Evolutionary conservation across 2,888 invertebrate species (phyloP).

Genomic region (Emmelina monodactyla): DNA sequence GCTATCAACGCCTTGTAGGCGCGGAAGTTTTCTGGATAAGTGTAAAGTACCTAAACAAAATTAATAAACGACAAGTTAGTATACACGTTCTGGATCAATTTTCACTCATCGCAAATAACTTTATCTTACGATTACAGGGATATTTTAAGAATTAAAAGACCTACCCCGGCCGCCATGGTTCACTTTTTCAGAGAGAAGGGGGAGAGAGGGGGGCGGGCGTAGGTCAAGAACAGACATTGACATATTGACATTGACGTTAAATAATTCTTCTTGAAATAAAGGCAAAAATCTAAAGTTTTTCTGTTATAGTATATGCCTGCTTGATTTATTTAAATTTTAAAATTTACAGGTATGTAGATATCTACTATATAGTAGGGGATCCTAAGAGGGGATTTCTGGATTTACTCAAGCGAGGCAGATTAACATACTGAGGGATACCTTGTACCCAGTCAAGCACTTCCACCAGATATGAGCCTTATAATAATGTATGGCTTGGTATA

Average conservation of each 20-base stretch:
- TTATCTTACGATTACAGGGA: conserved; percentile 31
- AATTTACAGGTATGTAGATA: too few relatives aligned
- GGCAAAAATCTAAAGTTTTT: too few relatives aligned
- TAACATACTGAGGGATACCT: too few relatives aligned
- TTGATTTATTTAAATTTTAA: too few relatives aligned
- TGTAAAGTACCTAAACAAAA: conserved; percentile 91
- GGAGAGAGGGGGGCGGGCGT: conserved; percentile 17
- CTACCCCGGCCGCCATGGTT: conserved; percentile 79
- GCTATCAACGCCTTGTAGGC: conserved; percentile 98
- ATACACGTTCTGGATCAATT: conserved; percentile 7
- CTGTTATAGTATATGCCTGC: too few relatives aligned
- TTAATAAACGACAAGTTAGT: conserved; percentile 24
- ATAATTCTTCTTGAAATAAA: too few relatives aligned
- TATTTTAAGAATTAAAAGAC: conserved; percentile 45
- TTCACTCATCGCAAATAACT: conserved; percentile 16
- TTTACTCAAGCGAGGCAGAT: too few relatives aligned
- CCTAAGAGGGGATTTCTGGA: too few relatives aligned
- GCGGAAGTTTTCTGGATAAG: conserved; percentile 98
- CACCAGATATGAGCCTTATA: too few relatives aligned
- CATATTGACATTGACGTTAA: conserved; percentile 20
- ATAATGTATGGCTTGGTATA: too few relatives aligned
- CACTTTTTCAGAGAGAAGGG: conserved; percentile 48
- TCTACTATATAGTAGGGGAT: too few relatives aligned
- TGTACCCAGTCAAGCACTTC: too few relatives aligned
- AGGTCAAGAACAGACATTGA: conserved; percentile 6